Evolutionary conservation across 2,888 invertebrate genomes (phyloP), one percentile per base, ranked within the genome.

Genomic region (Stenurella melanura): DNA sequence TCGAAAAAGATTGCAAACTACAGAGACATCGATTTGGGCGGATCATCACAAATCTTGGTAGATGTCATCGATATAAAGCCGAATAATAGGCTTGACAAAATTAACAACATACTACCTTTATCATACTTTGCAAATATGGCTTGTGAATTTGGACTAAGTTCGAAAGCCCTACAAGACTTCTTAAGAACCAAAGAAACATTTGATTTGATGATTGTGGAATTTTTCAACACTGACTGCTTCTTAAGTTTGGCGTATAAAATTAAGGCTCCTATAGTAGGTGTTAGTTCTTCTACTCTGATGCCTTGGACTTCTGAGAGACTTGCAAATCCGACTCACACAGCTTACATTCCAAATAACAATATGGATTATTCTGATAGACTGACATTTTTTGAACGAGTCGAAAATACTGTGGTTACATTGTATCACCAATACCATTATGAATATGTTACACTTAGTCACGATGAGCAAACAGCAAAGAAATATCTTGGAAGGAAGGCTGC

Each of bases 201-300:
- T 84, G 95, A 96, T 87, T 87, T 95, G 0, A 90, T 95, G 9
- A 86, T 96, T 0, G 89, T 93, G 1, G 84, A 96, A 88, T 92
- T 92, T 74, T 95, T 96, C 85, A 94, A 94, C 81, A 92, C 92
- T 67, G 94, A 95, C 84, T 95, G 95, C 86, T 92, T 93, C 86
- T 88, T 94, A 80, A 93, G 93, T 1, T 87, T 96, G 42, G 93
- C 92, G 0, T 90, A 94, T 83, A 92, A 93, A 82, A 90, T 94
- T 64, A 78, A 84, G 12, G 84, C 81, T 60, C 92, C 92, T 0
- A 89, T 91, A 61, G 91, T 93, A 61, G 91, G 91, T 82, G 15
- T 92, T 69, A 91, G 91, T 1, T 86, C 93, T 70, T 90, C 90
- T 3, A 91, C 92, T 0, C 91, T 91, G 76, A 89, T 89, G 1